Evolutionary conservation across 2,888 invertebrate genomes (phyloP).

Genomic region (Stenoptilia bipunctidactyla): DNA sequence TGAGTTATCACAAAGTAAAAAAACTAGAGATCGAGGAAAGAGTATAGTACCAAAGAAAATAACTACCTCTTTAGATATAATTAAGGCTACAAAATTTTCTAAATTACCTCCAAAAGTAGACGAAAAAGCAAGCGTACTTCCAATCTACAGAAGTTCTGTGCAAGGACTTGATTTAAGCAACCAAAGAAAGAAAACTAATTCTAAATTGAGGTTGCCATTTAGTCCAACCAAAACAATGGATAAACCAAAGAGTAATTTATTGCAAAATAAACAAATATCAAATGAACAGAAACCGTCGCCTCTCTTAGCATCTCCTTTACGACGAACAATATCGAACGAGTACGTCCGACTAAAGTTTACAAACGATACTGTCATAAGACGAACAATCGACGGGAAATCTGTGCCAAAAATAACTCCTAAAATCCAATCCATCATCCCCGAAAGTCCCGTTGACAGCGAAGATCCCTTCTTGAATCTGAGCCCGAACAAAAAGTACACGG

Average conservation of each 20-base stretch:
- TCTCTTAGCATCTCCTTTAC: conserved; percentile 45
- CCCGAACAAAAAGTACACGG: conserved; percentile 67
- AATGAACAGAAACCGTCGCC: conserved; percentile 44
- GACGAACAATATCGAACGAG: conserved; percentile 65
- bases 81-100: conserved; percentile 29
- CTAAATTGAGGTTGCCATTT: conserved; percentile 56
- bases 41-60: conserved; percentile 43
- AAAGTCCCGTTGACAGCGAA: conserved; percentile 60
- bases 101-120: conserved; percentile 32
- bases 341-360: conserved; percentile 58
- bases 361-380: conserved; percentile 53
- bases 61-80: conserved; percentile 43
- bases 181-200: conserved; percentile 40
- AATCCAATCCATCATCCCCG: conserved; percentile 65
- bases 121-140: conserved; percentile 46
- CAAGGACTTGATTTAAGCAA: conserved; percentile 33
- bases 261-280: conserved; percentile 41
- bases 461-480: conserved; percentile 61
- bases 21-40: conserved; percentile 41
- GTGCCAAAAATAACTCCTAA: conserved; percentile 61
- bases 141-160: conserved; percentile 46
- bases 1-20: conserved; percentile 33
- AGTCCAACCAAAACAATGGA: conserved; percentile 53
- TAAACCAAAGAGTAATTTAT: conserved; percentile 55
- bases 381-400: conserved; percentile 57